Percentiles rank a stretch among this genome's conserved stretches.
phyloP scores from a whole-genome alignment of 2,888 invertebrate species.

The Phaonia tiefii region DNA sequence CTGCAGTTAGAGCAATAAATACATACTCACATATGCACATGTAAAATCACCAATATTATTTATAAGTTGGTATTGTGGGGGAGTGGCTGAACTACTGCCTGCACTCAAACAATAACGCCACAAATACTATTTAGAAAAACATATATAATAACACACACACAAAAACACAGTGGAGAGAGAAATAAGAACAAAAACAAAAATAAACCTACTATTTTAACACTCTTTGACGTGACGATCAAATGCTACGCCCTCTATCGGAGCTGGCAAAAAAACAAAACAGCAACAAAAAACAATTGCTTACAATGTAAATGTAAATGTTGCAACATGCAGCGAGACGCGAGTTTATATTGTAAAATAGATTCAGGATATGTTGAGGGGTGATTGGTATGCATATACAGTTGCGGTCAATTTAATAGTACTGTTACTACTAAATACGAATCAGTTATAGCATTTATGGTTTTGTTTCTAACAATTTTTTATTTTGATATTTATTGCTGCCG shows the following conservation, averaged over 20 bases:
- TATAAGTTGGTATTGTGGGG: not conserved
- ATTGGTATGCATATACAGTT: too few relatives aligned
- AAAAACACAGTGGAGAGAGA: conserved; percentile 24
- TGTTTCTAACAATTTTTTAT: too few relatives aligned
- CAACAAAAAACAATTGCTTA: conserved; percentile 9
- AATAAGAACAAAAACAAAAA: not conserved
- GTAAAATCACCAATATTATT: not conserved
- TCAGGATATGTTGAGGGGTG: too few relatives aligned
- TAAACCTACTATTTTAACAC: conserved; percentile 56
- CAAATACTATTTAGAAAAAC: not conserved
- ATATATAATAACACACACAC: not conserved
- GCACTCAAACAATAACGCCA: too few relatives aligned
- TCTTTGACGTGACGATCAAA: conserved; percentile 54
- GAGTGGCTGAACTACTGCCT: too few relatives aligned
- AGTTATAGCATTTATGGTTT: too few relatives aligned
- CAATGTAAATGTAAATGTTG: conserved; percentile 3
- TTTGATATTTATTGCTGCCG: too few relatives aligned
- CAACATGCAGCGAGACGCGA: not conserved
- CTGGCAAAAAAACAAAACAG: conserved; percentile 21
- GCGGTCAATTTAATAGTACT: too few relatives aligned
- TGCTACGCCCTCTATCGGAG: conserved; percentile 40
- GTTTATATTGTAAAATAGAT: too few relatives aligned
- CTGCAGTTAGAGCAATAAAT: too few relatives aligned
- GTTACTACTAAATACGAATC: too few relatives aligned
- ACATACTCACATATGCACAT: not conserved